phyloP scores from a whole-genome alignment of 2,113 vertebrate genomes.

The Conger conger region DNA sequence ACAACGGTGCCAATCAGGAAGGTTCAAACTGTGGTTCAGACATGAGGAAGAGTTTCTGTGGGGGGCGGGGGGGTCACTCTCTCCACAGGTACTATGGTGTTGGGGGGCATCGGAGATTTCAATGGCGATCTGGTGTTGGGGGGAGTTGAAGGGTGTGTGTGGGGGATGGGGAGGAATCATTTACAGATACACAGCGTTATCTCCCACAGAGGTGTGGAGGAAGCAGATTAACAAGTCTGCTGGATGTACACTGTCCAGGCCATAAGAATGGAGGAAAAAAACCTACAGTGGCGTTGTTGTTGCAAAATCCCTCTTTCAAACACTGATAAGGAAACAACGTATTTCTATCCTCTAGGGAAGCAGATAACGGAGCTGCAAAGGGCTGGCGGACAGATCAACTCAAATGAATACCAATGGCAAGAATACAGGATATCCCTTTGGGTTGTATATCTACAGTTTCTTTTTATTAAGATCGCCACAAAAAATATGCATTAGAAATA shows the following conservation, averaged over 20 bases:
- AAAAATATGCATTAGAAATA: slow-evolving; percentile 61
- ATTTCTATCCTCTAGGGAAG: slow-evolving; percentile 62
- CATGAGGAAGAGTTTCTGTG: not conserved
- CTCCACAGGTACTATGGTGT: not conserved
- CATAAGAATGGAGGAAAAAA: slow-evolving; percentile 28
- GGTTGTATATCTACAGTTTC: slow-evolving; percentile 47
- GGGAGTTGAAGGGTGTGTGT: not conserved
- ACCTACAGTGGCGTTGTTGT: slow-evolving; percentile 54
- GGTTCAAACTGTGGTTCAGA: not conserved
- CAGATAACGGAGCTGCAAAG: slow-evolving; percentile 47
- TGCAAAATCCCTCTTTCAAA: slow-evolving; percentile 66
- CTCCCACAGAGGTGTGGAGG: slow-evolving; percentile 54
- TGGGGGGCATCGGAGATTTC: slow-evolving; percentile 16
- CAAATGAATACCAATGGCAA: slow-evolving; percentile 68
- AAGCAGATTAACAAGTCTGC: slow-evolving; percentile 60
- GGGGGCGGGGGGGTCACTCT: not conserved
- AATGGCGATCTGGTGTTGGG: slow-evolving; percentile 11
- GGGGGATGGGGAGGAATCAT: slow-evolving; percentile 37
- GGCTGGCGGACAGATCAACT: slow-evolving; percentile 57
- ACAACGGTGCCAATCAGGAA: not conserved
- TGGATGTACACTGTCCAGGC: slow-evolving; percentile 50
- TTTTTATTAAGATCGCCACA: slow-evolving; percentile 56
- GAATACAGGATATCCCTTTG: slow-evolving; percentile 56
- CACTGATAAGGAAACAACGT: slow-evolving; percentile 68
- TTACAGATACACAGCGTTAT: slow-evolving; percentile 51